phyloP scores from a whole-genome alignment of 2,888 invertebrate genomes.

The Coelinius sp. region DNA sequence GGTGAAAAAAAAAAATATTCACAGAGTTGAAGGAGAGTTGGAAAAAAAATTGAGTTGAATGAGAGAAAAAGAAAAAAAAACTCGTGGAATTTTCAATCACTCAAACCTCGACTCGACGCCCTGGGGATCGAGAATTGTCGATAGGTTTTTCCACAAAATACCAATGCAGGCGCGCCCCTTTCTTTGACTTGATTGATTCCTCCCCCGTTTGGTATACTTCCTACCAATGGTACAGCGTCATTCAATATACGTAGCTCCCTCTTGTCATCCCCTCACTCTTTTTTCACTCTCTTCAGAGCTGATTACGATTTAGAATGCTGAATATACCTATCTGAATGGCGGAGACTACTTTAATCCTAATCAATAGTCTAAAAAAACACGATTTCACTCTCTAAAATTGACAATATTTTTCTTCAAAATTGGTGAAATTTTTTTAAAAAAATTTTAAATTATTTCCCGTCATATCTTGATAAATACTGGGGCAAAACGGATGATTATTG shows the following conservation, averaged over 20 bases:
- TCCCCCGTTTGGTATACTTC: constrained; percentile 18
- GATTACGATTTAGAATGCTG: constrained; percentile 9
- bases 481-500: too few relatives aligned
- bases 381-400: too few relatives aligned
- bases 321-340: constrained; percentile 17
- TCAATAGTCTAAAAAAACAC: background rate
- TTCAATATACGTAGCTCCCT: constrained; percentile 1
- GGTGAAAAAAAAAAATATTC: constrained; percentile 26
- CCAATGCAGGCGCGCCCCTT: constrained; percentile 23
- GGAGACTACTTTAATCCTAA: constrained; percentile 3
- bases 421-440: too few relatives aligned
- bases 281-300: constrained; percentile 14
- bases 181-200: constrained; percentile 33
- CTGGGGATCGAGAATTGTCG: constrained; percentile 24
- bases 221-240: constrained; percentile 19
- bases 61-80: constrained; percentile 16
- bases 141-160: constrained; percentile 27
- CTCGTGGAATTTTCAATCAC: constrained; percentile 33
- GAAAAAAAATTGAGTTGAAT: constrained; percentile 14
- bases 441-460: too few relatives aligned
- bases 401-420: too few relatives aligned
- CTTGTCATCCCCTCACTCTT: constrained; percentile 46
- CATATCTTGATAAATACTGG: too few relatives aligned
- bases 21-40: constrained; percentile 25
- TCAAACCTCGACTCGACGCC: constrained; percentile 27